A percentile compares a stretch with the other conserved stretches of the same genome.
phyloP scores from a whole-genome alignment of 2,888 invertebrate genomes.

The Hipparchia semele region DNA sequence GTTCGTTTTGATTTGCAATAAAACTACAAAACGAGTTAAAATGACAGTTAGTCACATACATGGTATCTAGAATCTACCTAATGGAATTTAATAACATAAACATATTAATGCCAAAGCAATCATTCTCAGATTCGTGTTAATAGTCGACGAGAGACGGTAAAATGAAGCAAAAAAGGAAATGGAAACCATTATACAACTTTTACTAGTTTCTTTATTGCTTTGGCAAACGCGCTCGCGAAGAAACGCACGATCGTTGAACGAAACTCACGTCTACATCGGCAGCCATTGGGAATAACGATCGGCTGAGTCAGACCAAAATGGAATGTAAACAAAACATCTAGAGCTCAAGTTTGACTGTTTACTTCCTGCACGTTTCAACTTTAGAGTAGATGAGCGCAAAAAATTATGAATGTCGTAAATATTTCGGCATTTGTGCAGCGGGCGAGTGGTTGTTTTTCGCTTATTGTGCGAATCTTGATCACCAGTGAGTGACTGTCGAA shows the following conservation, averaged over 20 bases:
- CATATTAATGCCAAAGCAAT: slow-evolving; percentile 21
- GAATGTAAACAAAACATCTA: slow-evolving; percentile 52
- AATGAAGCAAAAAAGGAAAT: slow-evolving; percentile 39
- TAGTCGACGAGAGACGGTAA: slow-evolving; percentile 30
- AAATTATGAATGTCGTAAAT: slow-evolving; percentile 67
- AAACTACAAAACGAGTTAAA: not conserved
- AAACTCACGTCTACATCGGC: slow-evolving; percentile 45
- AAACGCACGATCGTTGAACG: slow-evolving; percentile 65
- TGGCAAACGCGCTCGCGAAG: slow-evolving; percentile 66
- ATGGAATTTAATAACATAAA: slow-evolving; percentile 10
- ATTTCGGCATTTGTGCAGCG: slow-evolving; percentile 70
- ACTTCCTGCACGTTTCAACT: slow-evolving; percentile 55
- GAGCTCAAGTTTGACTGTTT: slow-evolving; percentile 57
- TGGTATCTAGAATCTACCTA: too few relatives aligned
- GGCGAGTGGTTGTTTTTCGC: slow-evolving; percentile 69
- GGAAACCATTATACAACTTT: slow-evolving; percentile 50
- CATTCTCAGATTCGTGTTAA: slow-evolving; percentile 32
- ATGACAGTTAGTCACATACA: too few relatives aligned
- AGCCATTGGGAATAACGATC: slow-evolving; percentile 57
- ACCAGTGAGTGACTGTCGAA: slow-evolving; percentile 62
- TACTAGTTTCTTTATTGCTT: slow-evolving; percentile 71
- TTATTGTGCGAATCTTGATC: slow-evolving; percentile 69
- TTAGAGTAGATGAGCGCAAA: slow-evolving; percentile 61
- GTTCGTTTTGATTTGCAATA: not conserved
- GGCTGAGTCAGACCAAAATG: slow-evolving; percentile 53